These are phyloP conservation scores for Ariopsis seemanni DNA, from an alignment of 2,113 vertebrate genomes.

Conservation along the genomic window DNA sequence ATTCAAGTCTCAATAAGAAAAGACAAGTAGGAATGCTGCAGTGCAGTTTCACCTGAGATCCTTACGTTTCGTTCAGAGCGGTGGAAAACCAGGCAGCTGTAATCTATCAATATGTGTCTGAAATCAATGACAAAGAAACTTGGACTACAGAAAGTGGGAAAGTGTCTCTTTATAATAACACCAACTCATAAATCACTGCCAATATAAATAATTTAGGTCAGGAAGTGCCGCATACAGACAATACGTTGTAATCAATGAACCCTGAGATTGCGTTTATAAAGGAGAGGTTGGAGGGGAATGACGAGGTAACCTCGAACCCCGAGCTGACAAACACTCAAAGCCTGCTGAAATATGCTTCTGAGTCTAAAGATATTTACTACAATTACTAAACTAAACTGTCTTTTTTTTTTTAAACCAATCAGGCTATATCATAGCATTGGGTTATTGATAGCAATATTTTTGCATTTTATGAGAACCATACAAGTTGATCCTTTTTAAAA, in stretches of 20 bases:
- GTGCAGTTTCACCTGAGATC: conserved; percentile 14
- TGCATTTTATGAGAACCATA: not conserved
- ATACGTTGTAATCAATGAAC: conserved; percentile 39
- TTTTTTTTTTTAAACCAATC: not conserved
- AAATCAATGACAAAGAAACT: conserved; percentile 69
- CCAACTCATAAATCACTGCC: conserved; percentile 64
- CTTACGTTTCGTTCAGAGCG: conserved; percentile 1
- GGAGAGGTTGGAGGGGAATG: not conserved
- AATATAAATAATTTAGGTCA: conserved; percentile 55
- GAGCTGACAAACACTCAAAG: not conserved
- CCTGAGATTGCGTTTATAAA: conserved; percentile 22
- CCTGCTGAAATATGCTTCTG: not conserved
- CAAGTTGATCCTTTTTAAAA: not conserved
- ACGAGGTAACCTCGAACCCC: not conserved
- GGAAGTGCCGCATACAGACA: conserved; percentile 53
- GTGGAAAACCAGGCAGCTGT: conserved; percentile 52
- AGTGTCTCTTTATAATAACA: conserved; percentile 63
- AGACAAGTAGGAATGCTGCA: not conserved
- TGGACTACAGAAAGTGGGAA: conserved; percentile 59
- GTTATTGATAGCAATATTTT: not conserved
- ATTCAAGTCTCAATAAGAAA: not conserved
- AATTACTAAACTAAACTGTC: not conserved
- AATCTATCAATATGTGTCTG: conserved; percentile 58
- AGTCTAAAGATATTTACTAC: not conserved
- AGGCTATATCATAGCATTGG: not conserved